These are phyloP conservation scores for Dolichallabes microphthalmus DNA, from an alignment of 2,113 vertebrate species.

Conservation along the genomic window DNA sequence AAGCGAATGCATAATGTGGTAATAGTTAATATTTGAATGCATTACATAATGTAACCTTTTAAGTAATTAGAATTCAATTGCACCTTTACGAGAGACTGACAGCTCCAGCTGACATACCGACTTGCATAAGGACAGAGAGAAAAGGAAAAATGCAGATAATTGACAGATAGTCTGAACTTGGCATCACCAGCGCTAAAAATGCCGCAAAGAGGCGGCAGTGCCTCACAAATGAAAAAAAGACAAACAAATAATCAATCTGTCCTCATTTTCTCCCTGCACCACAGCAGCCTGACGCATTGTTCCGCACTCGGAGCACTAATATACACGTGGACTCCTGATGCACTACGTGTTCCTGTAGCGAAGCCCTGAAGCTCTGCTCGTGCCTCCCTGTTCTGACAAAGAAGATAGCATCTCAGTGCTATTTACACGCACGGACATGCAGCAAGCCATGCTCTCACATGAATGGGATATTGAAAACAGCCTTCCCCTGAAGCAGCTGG, in stretches of 20 bases:
- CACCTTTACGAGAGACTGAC: neutral
- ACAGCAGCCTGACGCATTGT: constrained; percentile 16
- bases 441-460: constrained; percentile 35
- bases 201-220: constrained; percentile 9
- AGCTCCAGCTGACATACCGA: neutral
- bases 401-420: constrained; percentile 40
- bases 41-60: neutral
- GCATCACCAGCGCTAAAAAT: constrained; percentile 24
- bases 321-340: constrained; percentile 39
- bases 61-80: neutral
- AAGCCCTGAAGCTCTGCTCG: constrained; percentile 43
- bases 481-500: constrained; percentile 36
- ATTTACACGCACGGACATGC: constrained; percentile 38
- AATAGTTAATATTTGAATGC: neutral
- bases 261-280: neutral
- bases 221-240: neutral
- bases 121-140: neutral
- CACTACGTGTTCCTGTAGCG: constrained; percentile 32
- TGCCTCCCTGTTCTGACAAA: constrained; percentile 8
- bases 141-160: neutral
- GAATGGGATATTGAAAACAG: constrained; percentile 51
- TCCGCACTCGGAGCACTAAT: constrained; percentile 25
- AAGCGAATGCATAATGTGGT: neutral
- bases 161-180: constrained; percentile 1
- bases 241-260: neutral